Evolutionary conservation across 2,888 invertebrate genomes (phyloP).

Genomic region (Mechanitis messenoides): DNA sequence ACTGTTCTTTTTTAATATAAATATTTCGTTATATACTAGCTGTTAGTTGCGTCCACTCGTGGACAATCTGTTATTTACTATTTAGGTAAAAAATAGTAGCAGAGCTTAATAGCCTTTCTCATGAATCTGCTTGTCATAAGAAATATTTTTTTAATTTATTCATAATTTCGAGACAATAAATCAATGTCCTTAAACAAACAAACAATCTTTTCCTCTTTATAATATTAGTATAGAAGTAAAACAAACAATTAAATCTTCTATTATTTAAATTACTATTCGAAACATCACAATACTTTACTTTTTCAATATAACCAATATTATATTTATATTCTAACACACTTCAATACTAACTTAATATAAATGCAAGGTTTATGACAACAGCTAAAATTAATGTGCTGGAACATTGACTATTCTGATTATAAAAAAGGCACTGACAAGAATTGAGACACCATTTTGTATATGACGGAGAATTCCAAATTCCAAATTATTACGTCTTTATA

Average conservation of each 20-base stretch:
- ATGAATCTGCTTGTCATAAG: too few relatives aligned
- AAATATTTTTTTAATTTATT: too few relatives aligned
- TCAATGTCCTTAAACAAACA: too few relatives aligned
- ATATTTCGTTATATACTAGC: too few relatives aligned
- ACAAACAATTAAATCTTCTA: constrained; percentile 12
- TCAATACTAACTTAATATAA: constrained; percentile 44
- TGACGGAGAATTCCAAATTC: neutral
- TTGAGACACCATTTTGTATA: constrained; percentile 15
- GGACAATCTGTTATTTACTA: too few relatives aligned
- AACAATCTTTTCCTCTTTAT: too few relatives aligned
- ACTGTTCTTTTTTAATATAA: too few relatives aligned
- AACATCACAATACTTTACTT: constrained; percentile 40
- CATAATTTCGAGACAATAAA: too few relatives aligned
- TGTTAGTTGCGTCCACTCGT: too few relatives aligned
- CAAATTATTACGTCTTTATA: neutral
- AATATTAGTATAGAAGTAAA: constrained; percentile 9
- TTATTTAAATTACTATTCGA: constrained; percentile 34
- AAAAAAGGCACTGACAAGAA: constrained; percentile 28
- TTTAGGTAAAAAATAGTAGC: too few relatives aligned
- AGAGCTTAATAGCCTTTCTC: too few relatives aligned
- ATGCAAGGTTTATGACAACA: constrained; percentile 66
- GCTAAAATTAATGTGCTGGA: constrained; percentile 31
- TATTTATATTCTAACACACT: constrained; percentile 27
- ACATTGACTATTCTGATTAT: constrained; percentile 11
- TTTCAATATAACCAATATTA: constrained; percentile 39